These are phyloP conservation scores for Gasterosteus aculeatus DNA, from an alignment of 2,113 vertebrate genomes.

Conservation along the genomic window DNA sequence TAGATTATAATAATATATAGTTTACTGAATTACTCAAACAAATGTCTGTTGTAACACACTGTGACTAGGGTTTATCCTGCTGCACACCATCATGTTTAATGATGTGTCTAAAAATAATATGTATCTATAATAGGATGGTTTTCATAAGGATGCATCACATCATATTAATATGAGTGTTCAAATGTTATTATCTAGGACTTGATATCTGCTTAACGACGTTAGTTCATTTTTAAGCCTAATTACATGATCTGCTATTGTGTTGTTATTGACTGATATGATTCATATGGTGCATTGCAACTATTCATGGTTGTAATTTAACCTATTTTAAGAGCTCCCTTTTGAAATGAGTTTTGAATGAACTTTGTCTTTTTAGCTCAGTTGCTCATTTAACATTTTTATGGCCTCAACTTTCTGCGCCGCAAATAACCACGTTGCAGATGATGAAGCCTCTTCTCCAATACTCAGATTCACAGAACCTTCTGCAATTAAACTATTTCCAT, in stretches of 20 bases:
- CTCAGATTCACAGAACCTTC: background rate
- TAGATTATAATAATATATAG: background rate
- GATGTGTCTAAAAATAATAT: background rate
- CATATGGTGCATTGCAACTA: background rate
- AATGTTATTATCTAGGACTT: background rate
- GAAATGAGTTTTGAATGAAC: background rate
- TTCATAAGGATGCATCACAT: background rate
- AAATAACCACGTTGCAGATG: slow-evolving; percentile 15
- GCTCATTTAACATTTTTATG: slow-evolving; percentile 25
- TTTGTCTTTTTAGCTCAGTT: background rate
- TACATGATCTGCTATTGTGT: slow-evolving; percentile 15
- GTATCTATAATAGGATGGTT: background rate
- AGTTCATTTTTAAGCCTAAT: slow-evolving; percentile 6
- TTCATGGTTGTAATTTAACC: background rate
- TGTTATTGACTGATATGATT: slow-evolving; percentile 4
- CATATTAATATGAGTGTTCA: background rate
- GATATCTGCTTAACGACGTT: background rate
- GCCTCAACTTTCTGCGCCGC: background rate
- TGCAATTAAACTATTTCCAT: slow-evolving; percentile 3
- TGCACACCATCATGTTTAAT: background rate
- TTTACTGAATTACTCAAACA: background rate
- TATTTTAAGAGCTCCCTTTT: slow-evolving; percentile 12
- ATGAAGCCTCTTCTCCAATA: background rate
- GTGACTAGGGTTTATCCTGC: too few species aligned
- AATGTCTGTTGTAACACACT: background rate